Conservation (phyloP, 2,888 invertebrate species). For the Pterobdella sp. region DNA sequence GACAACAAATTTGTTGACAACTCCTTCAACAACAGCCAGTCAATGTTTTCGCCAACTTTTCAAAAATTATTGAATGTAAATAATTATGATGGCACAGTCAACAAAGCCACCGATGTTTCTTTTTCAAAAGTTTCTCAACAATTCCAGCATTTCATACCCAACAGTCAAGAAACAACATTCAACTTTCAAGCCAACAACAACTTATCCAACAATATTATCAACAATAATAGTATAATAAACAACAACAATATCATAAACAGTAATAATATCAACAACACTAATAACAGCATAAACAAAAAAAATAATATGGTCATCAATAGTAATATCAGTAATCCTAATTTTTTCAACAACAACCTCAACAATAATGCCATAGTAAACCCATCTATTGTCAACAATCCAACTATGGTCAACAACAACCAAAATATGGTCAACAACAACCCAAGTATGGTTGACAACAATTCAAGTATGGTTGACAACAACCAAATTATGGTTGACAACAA, state of each 20-base stretch:
- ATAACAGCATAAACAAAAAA: constrained; percentile 21
- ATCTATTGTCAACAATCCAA: not conserved
- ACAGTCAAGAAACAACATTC: too few relatives aligned
- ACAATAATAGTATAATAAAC: not conserved
- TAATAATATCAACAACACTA: not conserved
- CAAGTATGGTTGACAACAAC: not conserved
- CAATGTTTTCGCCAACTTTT: too few relatives aligned
- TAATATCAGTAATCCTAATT: constrained; percentile 5
- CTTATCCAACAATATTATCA: not conserved
- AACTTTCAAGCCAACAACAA: too few relatives aligned
- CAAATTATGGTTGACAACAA: not conserved
- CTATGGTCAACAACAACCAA: not conserved
- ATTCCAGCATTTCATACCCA: too few relatives aligned
- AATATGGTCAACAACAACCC: not conserved
- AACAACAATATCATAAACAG: not conserved
- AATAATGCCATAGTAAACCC: not conserved
- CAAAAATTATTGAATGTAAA: too few relatives aligned
- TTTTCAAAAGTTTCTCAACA: too few relatives aligned
- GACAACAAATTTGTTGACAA: not conserved
- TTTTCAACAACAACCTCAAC: not conserved
- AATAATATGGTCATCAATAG: not conserved
- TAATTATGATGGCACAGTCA: too few relatives aligned
- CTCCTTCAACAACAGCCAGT: constrained; percentile 6
- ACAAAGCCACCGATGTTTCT: too few relatives aligned
- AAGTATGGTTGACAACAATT: not conserved